These are phyloP conservation scores for Epinephelus coioides DNA, from an alignment of 2,797 vertebrate genomes.

Conservation along the genomic window DNA sequence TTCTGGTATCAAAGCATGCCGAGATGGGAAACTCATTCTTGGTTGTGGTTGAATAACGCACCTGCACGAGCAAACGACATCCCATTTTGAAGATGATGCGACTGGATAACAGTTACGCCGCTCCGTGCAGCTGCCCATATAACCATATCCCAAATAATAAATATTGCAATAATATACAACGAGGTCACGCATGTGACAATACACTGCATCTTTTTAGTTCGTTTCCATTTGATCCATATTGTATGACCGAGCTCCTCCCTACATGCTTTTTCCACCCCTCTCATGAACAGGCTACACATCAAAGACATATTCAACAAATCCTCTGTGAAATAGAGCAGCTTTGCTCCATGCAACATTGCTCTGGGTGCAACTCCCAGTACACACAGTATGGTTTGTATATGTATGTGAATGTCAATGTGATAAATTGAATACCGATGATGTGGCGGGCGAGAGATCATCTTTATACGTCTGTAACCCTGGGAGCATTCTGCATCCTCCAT, in stretches of 20 bases:
- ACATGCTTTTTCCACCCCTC: not conserved
- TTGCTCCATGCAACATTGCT: constrained; percentile 46
- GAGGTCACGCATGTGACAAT: constrained; percentile 38
- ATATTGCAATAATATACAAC: constrained; percentile 28
- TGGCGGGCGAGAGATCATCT: constrained; percentile 59
- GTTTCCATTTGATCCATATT: constrained; percentile 59
- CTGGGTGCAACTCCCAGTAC: constrained; percentile 46
- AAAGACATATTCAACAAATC: constrained; percentile 66
- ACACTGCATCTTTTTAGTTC: constrained; percentile 50
- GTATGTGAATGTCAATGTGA: constrained; percentile 53
- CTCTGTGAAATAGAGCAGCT: constrained; percentile 61
- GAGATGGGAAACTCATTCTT: constrained; percentile 34
- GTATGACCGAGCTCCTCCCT: constrained; percentile 47
- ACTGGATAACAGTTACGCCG: constrained; percentile 25
- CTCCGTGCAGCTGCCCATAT: not conserved
- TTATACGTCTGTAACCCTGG: constrained; percentile 49
- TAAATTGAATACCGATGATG: constrained; percentile 62
- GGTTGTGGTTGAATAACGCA: constrained; percentile 45
- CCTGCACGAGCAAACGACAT: constrained; percentile 35
- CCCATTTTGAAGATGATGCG: constrained; percentile 48
- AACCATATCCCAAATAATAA: constrained; percentile 27
- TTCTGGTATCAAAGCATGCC: constrained; percentile 46
- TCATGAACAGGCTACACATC: constrained; percentile 56
- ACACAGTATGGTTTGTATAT: constrained; percentile 30
- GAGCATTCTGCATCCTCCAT: constrained; percentile 45